Evolutionary conservation across 2,113 vertebrate genomes (phyloP), one percentile per base, ranked within the genome.

Genomic region (Hipposideros armiger): DNA sequence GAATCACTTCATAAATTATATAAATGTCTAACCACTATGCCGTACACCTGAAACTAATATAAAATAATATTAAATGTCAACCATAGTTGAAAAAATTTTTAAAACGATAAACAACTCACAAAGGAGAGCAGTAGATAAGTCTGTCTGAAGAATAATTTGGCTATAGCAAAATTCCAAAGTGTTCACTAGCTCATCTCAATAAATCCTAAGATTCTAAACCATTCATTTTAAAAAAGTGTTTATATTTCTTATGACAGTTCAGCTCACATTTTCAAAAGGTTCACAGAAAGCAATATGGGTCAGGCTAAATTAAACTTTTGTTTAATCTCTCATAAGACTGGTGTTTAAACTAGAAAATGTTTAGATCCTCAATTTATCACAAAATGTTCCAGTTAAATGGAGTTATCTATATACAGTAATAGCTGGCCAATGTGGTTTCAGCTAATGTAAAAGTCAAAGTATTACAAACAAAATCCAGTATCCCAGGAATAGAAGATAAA

Each of bases 241-340:
- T 96, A 82, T 45, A 90, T 11, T 88, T 97, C 93, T 74, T 95
- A 96, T 54, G 83, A 95, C 0, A 47, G 66, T 86, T 96, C 20
- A 80, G 88, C 54, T 95, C 67, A 70, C 16, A 30, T 90, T 92
- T 96, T 87, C 5, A 81, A 72, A 85, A 42, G 7, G 83, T 89
- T 95, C 78, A 54, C 52, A 86, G 95, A 97, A 97, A 97, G 81
- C 82, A 96, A 73, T 32, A 74, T 66, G 69, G 84, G 82, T 42
- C 84, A 74, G 56, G 77, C 84, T 96, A 40, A 97, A 97, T 84
- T 96, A 97, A 97, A 97, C n/a, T 50, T 94, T 96, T 47, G 95
- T 88, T 81, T 98, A 97, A 24, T 77, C 62, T 91, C 74, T 89
- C 58, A 14, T 60, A 89, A 91, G 91, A 90, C 78, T 84, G 54